Base-by-base conservation (phyloP, 2,113 vertebrate genomes). In the Candoia aspera region DNA sequence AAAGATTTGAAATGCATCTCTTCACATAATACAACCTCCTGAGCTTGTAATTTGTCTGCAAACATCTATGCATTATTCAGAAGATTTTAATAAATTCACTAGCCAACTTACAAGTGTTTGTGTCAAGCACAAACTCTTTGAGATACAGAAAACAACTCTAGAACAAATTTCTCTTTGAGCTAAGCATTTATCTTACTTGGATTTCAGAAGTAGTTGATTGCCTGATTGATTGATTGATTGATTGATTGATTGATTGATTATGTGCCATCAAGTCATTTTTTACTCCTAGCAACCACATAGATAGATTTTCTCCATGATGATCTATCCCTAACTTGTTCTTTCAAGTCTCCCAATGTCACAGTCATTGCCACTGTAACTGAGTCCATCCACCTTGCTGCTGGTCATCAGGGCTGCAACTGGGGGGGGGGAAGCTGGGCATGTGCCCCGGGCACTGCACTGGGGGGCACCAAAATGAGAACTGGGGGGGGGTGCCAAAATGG, bases 31-130 rank as follows among this genome's bases (percentile, higher is more conserved):
- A 9, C 55, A 93, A 91, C 37, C 64, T 95, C 89, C 84, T 0
- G 1, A 92, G 92, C 84, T 88, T 92, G 55, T 91, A 94, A 92
- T 21, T 91, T 93, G 90, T 93, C 79, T 89, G 86, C 37, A 95
- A 95, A 93, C 84, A 94, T 90, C 92, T 90, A 94, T 95, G 57
- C 64, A 96, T 96, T 95, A 96, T 95, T 96, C 95, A 96, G 59
- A 86, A 15, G 6, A 57, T 94, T 93, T 96, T 87, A 95, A 94
- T 92, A 94, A 95, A 94, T 93, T 95, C 93, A 8, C 93, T 95
- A 94, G 88, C 86, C 90, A 96, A 93, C 93, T 90, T 58, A 64
- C 89, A 94, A 94, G 49, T 91, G 87, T 91, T 91, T 95, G 73
- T 93, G 90, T 93, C 92, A 89, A 95, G 85, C 58, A 55, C 59